A percentile compares a stretch with the other conserved stretches of the same genome.
phyloP scores from a whole-genome alignment of 1,140 invertebrate genomes.

The Orius laevigatus region DNA sequence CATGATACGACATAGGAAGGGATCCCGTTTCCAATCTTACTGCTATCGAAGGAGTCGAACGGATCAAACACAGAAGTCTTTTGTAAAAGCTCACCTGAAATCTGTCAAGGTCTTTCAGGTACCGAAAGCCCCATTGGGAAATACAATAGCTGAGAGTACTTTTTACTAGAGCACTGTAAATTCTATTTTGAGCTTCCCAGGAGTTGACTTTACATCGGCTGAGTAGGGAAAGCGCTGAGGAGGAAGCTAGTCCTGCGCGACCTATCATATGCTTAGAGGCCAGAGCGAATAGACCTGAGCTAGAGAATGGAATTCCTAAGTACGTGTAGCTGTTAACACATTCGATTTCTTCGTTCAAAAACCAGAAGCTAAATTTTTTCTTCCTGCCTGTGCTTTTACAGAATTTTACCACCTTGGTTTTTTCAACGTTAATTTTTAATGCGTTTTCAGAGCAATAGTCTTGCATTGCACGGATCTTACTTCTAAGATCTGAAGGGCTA shows the following conservation, averaged over 20 bases:
- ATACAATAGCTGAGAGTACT: background rate
- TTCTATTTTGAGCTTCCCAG: background rate
- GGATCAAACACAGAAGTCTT: too few species aligned
- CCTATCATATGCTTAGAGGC: background rate
- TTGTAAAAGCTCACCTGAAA: conserved; percentile 4
- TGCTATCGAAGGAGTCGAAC: too few species aligned
- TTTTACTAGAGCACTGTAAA: background rate
- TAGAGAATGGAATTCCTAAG: conserved; percentile 1
- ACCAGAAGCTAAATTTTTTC: too few species aligned
- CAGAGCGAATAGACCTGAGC: background rate
- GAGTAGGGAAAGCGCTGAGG: background rate
- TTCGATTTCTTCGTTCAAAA: too few species aligned
- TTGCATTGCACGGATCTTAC: too few species aligned
- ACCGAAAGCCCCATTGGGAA: background rate
- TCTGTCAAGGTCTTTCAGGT: background rate
- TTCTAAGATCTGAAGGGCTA: too few species aligned
- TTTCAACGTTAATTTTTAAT: too few species aligned
- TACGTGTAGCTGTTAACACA: background rate
- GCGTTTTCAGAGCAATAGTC: too few species aligned
- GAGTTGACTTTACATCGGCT: background rate
- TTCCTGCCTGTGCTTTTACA: too few species aligned
- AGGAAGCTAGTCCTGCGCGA: background rate
- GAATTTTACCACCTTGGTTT: too few species aligned
- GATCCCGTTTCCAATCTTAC: too few species aligned
- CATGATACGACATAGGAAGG: too few species aligned